Base-by-base conservation (phyloP, 2,797 vertebrate genomes). In the Tachyglossus aculeatus region DNA sequence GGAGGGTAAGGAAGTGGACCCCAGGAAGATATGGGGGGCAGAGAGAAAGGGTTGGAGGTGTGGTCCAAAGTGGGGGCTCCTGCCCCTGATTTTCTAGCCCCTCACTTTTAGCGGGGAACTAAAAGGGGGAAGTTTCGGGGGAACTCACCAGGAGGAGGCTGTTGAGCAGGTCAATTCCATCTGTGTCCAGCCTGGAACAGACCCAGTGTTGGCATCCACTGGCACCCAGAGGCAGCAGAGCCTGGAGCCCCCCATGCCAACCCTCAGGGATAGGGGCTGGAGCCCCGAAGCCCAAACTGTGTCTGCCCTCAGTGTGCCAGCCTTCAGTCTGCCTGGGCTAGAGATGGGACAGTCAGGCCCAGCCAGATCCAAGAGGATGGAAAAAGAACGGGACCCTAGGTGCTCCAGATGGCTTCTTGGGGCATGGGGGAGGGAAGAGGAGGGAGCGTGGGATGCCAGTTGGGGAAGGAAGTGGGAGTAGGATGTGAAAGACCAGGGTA, bases 101-200 rank as follows among this genome's bases (percentile, higher is more conserved):
- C 61, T 33, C 3, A 11, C 31, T 16, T 37, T 33, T 22, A 18
- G 44, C n/a, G n/a, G n/a, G n/a, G n/a, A n/a, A n/a, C n/a, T n/a
- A n/a, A n/a, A n/a, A n/a, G n/a, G n/a, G n/a, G n/a, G 31, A 48
- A 19, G 22, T 8, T 0, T 9, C 29, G n/a, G 40, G 19, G 6
- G 3, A 50, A 57, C 94, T 91, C 91, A 97, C 96, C 94, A 94
- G 76, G 16, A 98, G 91, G n/a, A 98, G 91, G 48, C 91, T 92
- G 47, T 86, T 84, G 64, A 98, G 90, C 66, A 98, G 86, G 66
- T 95, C 94, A 1, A 98, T 96, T 61, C 97, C 97, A 31, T 99
- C 97, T 0, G 93, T 89, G 86, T 98, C 97, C 91, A 99, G 84
- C 86, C 97, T 99, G 74, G 34, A 87, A 84, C 18, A 71, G 14